Evolutionary conservation across 2,888 invertebrate genomes (phyloP).

Genomic region (Epicampocera succincta): DNA sequence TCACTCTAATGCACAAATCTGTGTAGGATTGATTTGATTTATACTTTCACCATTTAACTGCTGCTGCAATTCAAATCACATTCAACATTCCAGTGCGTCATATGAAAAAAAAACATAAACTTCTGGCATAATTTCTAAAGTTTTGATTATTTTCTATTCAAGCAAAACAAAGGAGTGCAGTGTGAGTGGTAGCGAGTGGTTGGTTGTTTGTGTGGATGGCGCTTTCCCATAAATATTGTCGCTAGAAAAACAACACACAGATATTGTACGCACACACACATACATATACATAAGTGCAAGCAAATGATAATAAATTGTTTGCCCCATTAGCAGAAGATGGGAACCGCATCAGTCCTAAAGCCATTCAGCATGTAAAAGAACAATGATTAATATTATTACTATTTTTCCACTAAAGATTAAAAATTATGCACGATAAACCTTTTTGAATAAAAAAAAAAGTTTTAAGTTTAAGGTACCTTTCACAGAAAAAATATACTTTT

Average conservation of each 20-base stretch:
- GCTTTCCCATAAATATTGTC: constrained; percentile 69
- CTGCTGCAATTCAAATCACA: constrained; percentile 58
- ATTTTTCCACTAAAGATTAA: no score
- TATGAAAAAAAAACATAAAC: constrained; percentile 54
- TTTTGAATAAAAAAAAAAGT: no score
- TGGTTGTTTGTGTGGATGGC: constrained; percentile 49
- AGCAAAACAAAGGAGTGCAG: constrained; percentile 31
- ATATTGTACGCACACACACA: no score
- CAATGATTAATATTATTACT: constrained; percentile 20
- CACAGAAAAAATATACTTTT: no score
- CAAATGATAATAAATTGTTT: constrained; percentile 63
- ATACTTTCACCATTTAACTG: constrained; percentile 59
- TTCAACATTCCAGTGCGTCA: constrained; percentile 52
- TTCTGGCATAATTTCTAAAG: constrained; percentile 65
- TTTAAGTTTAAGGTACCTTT: no score
- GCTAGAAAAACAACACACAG: constrained; percentile 44
- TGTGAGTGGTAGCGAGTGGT: constrained; percentile 8
- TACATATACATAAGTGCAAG: background rate
- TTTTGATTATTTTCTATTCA: constrained; percentile 55
- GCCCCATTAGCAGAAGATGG: constrained; percentile 62
- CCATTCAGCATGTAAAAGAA: constrained; percentile 9
- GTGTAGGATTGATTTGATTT: constrained; percentile 64
- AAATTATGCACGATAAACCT: no score
- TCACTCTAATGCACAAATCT: constrained; percentile 1
- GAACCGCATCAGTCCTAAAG: constrained; percentile 32